Evolutionary conservation across 2,113 vertebrate species (phyloP), one percentile per base, ranked within the genome.

Genomic region (Speoplatyrhinus poulsoni): DNA sequence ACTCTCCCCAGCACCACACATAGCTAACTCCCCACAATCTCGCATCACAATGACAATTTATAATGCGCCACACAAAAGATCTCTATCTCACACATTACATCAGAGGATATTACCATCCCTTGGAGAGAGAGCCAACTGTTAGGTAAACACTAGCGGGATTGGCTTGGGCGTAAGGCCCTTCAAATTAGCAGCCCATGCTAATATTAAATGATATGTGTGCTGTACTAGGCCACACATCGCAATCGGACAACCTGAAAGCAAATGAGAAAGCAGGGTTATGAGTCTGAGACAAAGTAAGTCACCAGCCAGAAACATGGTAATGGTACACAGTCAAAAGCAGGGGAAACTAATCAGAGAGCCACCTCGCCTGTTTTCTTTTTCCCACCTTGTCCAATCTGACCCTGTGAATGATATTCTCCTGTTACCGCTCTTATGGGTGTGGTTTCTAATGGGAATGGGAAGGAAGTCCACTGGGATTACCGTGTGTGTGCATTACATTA

Each of bases 21-120:
- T 4, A 3, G 17, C 4, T 33, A 66, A 70, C 68, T 78, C 67
- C 54, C 74, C 63, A 93, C 91, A 83, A 93, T 91, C 92, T 95
- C 93, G 93, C 93, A 95, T 96, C 95, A 96, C 93, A 91, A 91
- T 91, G 92, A 93, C 95, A 94, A 97, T 96, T 97, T 95, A 95
- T 95, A 96, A 96, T 95, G 91, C 93, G 92, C 91, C 89, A 87
- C 95, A 95, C 94, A 96, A 96, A 95, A 96, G 95, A 97, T 98
- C 92, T 91, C 94, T 95, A 98, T 98, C 96, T 94, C 85, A 89
- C 93, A 90, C 92, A 95, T 95, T 95, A 95, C 95, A 96, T 95
- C 94, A 94, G 94, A 92, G 94, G 94, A 95, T 95, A 95, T 95
- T 94, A 94, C 92, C 86, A 92, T 88, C 92, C 89, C 93, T 94